phyloP scores from a whole-genome alignment of 2,888 invertebrate genomes.

The Ochropleura leucogaster region DNA sequence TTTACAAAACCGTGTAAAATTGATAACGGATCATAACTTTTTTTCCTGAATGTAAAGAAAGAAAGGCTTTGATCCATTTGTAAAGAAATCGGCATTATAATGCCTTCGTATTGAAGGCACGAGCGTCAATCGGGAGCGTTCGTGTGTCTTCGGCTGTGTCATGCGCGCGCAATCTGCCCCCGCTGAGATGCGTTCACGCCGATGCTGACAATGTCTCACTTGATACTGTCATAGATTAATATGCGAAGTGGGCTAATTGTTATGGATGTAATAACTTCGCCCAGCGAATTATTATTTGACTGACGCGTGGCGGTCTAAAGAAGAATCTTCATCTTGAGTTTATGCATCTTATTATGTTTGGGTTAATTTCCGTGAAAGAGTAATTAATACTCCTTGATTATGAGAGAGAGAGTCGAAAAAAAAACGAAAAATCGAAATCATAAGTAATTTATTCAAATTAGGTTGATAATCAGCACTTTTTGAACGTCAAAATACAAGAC shows the following conservation, averaged over 20 bases:
- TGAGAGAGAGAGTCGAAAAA: no score
- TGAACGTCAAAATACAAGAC: no score
- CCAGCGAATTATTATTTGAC: not conserved
- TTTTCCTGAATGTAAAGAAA: not conserved
- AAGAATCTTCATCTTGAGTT: not conserved
- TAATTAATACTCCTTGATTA: no score
- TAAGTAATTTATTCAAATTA: no score
- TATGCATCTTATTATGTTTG: not conserved
- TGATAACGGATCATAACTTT: slow-evolving; percentile 16
- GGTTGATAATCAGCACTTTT: no score
- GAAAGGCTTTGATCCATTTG: slow-evolving; percentile 14
- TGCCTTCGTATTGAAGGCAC: slow-evolving; percentile 43
- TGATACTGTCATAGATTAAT: slow-evolving; percentile 66
- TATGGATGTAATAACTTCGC: slow-evolving; percentile 1
- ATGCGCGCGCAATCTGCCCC: slow-evolving; percentile 87
- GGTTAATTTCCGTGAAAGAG: not conserved
- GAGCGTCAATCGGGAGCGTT: slow-evolving; percentile 55
- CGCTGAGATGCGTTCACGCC: slow-evolving; percentile 77
- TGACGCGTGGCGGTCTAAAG: not conserved
- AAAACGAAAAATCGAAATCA: no score
- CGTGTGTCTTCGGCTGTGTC: slow-evolving; percentile 79
- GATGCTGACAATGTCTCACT: slow-evolving; percentile 80
- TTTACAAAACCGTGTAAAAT: slow-evolving; percentile 22
- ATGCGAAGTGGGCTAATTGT: slow-evolving; percentile 16
- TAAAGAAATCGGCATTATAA: slow-evolving; percentile 41